Evolutionary conservation across 2,797 vertebrate species (phyloP).

Genomic region (Enteromius viviparus): DNA sequence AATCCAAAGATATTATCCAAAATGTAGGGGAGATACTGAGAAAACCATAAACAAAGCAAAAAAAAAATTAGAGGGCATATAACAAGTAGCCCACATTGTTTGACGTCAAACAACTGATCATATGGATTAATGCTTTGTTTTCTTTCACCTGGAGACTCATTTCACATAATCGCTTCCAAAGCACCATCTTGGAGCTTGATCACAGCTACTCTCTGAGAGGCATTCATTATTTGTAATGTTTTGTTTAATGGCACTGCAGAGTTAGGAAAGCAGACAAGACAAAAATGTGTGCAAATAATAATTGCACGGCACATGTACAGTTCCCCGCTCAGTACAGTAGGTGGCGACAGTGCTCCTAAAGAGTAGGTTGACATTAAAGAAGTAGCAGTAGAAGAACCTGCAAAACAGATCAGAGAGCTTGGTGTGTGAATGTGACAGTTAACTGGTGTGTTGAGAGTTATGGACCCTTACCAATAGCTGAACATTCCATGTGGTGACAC

Average conservation of each 20-base stretch:
- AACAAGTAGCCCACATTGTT: too few species aligned
- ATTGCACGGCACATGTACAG: background rate
- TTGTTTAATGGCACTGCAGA: background rate
- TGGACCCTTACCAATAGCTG: background rate
- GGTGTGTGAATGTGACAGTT: background rate
- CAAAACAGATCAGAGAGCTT: slow-evolving; percentile 7
- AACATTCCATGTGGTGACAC: background rate
- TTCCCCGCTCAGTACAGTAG: background rate
- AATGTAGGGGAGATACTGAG: too few species aligned
- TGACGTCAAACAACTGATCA: too few species aligned
- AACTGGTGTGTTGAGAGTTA: background rate
- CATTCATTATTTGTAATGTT: too few species aligned
- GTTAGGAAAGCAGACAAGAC: background rate
- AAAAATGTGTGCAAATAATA: background rate
- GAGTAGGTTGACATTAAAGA: background rate
- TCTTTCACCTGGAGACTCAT: too few species aligned
- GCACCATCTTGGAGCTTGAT: too few species aligned
- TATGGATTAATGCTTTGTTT: too few species aligned
- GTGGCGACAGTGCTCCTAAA: background rate
- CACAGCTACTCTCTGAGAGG: too few species aligned
- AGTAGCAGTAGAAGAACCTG: background rate
- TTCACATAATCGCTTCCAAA: too few species aligned
- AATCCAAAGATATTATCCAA: too few species aligned
- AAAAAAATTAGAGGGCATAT: too few species aligned
- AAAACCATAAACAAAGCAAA: too few species aligned